Base-by-base conservation (phyloP, 2,113 vertebrate species). In the Motacilla tschutschensis region DNA sequence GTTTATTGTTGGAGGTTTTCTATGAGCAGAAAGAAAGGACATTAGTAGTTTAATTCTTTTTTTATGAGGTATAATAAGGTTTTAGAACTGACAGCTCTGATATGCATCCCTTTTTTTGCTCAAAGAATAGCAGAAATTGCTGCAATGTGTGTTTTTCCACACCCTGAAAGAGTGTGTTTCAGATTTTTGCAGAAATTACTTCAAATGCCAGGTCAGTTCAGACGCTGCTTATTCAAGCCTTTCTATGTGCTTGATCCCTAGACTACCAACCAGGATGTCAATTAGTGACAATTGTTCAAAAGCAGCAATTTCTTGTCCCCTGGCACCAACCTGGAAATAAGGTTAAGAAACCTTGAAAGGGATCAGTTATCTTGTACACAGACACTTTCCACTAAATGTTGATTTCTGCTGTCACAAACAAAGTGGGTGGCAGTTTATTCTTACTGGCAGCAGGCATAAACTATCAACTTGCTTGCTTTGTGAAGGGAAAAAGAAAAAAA, bases 391-490 rank as follows among this genome's bases (percentile, higher is more conserved):
- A 24, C 53, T 90, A 55, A 66, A 67, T 75, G 87, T 84, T 94
- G 88, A 91, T 86, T 92, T 95, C 83, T 66, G 71, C 80, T 89
- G 79, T 73, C 87, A 85, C 0, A 5, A 79, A 79, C 40, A 85
- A 93, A 89, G 84, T 78, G 58, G 64, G 62, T 78, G 87, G 51
- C 55, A 88, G 78, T 92, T 95, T 90, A 91, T 91, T 94, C 82
- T 89, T 90, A 36, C 60, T 92, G 92, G 71, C 83, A 94, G 64
- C 47, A 92, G 54, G 48, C 44, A 91, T 88, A 92, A 95, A 78
- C 62, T 70, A 86, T 82, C 86, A 93, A 51, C 75, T 58, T 58
- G 35, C 53, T 87, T 90, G 58, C 44, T 82, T 76, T 85, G 50
- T 82, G 75, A 85, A 79, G 60, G 17, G 19, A 70, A 88, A 79